Evolutionary conservation across 2,888 invertebrate genomes (phyloP), one percentile per base, ranked within the genome.

Genomic region (Melolontha melolontha): DNA sequence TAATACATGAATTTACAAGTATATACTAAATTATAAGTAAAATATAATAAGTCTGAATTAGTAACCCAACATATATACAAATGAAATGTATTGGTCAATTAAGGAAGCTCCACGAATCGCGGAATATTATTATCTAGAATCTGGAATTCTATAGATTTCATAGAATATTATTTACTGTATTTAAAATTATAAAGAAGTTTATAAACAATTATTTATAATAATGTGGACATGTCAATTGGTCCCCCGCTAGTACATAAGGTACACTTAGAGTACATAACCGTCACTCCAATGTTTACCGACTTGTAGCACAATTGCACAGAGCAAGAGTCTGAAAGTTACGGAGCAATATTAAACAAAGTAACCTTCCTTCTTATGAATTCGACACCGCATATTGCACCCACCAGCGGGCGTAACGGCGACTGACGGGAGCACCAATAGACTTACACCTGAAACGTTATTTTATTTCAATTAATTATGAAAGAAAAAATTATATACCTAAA

Each of bases 301-400:
- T 79, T 79, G 76, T 78, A 77, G 79, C 81, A 82, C 81, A 77
- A 76, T 70, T 79, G 80, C 80, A 81, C 81, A 78, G 79, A 78
- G 78, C 79, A 80, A 79, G 79, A 80, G 78, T 80, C 79, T 80
- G 77, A 78, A 76, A 73, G 75, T 77, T 78, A 77, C 75, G 80
- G 79, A 80, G 80, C 79, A 81, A 79, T 79, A 77, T 73, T 75
- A 73, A 71, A 54, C 7, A 73, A 71, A 74, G 74, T 72, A 74
- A 77, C 75, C 77, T 79, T 79, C 78, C 78, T 80, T 79, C 79
- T 80, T 78, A 79, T 77, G 79, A 79, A 76, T 74, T 74, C 72
- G 71, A 73, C 70, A 73, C 70, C 50, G 68, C 68, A 68, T 68
- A 59, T 65, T 65, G 68, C 70, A 72, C 72, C 71, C 70, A 64